A percentile compares a stretch with the other conserved stretches of the same genome.
These are phyloP conservation scores for Bungarus multicinctus DNA, from an alignment of 2,113 vertebrate genomes.

Conservation along the genomic window DNA sequence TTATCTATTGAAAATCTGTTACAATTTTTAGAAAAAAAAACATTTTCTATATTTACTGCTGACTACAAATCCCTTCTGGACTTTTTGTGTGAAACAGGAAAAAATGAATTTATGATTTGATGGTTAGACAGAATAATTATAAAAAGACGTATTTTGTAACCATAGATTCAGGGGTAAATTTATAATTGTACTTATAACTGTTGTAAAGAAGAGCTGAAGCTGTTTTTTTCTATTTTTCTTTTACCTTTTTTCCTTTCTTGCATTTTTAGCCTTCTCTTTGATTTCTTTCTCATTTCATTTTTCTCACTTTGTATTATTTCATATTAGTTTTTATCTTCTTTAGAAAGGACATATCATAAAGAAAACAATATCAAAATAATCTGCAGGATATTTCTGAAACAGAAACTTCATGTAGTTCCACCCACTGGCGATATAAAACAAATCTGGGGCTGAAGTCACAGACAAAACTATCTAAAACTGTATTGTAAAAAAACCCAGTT, in stretches of 20 bases:
- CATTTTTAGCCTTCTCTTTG: background rate
- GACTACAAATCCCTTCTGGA: background rate
- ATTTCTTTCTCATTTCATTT: background rate
- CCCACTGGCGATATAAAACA: background rate
- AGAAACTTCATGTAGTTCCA: background rate
- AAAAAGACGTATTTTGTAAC: background rate
- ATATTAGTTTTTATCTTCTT: background rate
- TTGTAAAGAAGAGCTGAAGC: background rate
- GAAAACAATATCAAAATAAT: background rate
- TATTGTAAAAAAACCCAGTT: background rate
- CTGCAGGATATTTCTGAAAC: background rate
- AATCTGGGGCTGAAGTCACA: background rate
- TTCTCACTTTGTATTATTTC: background rate
- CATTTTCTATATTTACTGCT: background rate
- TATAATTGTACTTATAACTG: background rate
- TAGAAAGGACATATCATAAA: background rate
- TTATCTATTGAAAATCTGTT: background rate
- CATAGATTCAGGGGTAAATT: background rate
- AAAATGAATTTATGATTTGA: background rate
- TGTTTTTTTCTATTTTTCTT: background rate
- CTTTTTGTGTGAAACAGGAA: background rate
- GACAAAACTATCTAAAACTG: background rate
- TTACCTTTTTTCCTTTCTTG: background rate
- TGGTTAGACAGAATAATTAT: background rate
- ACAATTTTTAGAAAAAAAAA: background rate